Evolutionary conservation across 2,797 vertebrate genomes (phyloP).

Genomic region (Protonibea diacanthus): DNA sequence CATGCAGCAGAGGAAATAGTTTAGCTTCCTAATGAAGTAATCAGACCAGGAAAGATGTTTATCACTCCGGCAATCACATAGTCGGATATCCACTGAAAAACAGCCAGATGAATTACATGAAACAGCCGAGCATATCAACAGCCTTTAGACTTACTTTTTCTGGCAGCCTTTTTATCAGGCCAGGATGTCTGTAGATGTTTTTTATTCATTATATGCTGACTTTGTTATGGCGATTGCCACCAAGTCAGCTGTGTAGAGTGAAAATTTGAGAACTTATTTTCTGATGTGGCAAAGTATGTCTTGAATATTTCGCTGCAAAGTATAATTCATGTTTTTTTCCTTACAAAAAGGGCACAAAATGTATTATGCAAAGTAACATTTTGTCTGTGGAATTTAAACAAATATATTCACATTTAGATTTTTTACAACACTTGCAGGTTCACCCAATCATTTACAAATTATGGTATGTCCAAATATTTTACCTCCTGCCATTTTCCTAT

Average conservation of each 20-base stretch:
- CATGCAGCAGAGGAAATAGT: constrained; percentile 37
- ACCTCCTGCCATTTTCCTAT: too few species aligned
- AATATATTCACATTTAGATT: neutral
- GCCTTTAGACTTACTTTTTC: constrained; percentile 23
- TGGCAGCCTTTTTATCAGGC: constrained; percentile 15
- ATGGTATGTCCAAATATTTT: neutral
- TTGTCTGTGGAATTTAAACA: neutral
- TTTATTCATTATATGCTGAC: neutral
- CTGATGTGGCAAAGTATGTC: neutral
- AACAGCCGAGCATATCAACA: constrained; percentile 42
- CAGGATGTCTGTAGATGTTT: neutral
- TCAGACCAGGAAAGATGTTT: constrained; percentile 65
- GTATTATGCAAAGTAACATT: neutral
- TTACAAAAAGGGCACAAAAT: neutral
- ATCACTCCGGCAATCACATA: constrained; percentile 59
- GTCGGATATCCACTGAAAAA: constrained; percentile 43
- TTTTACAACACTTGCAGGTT: neutral
- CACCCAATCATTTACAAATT: neutral
- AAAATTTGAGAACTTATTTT: neutral
- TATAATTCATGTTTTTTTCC: too few species aligned
- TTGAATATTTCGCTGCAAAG: neutral
- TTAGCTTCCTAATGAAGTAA: constrained; percentile 64
- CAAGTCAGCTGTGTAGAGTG: neutral
- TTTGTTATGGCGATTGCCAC: neutral
- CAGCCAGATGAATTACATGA: constrained; percentile 37